Evolutionary conservation across 2,797 vertebrate species (phyloP), one percentile per base, ranked within the genome.

Genomic region (Caiman crocodilus): DNA sequence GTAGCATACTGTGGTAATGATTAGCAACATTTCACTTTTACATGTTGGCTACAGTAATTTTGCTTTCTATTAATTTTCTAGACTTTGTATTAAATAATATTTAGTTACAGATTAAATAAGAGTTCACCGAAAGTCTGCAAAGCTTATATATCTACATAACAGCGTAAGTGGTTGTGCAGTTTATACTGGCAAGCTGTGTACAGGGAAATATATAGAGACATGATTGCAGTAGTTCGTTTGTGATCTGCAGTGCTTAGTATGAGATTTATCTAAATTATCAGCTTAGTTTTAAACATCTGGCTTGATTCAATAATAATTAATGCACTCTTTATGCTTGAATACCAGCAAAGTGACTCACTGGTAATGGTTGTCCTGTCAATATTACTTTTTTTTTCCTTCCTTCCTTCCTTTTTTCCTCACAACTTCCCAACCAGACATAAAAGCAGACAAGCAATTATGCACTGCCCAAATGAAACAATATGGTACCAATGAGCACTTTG

Each of bases 201-300:
- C 0, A 0, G 90, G 15, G n/a, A 81, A 57, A 26, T 73, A 42
- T 87, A 65, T 82, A 59, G 32, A 71, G 90, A 50, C 61, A 25
- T 56, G 81, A 74, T 96, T 92, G 95, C 86, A 89, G 25, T 35
- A 25, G 18, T 90, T 80, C 7, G 20, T 0, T 0, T 87, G 90
- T 93, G 82, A 63, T 86, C 71, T 69, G 14, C 74, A 85, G 69
- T 92, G 87, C 77, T 86, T 88, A 79, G 81, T 93, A 56, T 2
- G 61, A 91, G 86, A 90, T 94, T 96, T 92, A 81, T 91, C 90
- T 90, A 93, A 95, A 93, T 94, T 92, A 81, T 81, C 87, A 84
- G 76, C 73, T 96, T 95, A 94, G 89, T 87, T 96, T 82, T 96
- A 94, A 97, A 91, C 78, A 90, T 96, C 86, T 95, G 76, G 93